These are phyloP conservation scores for Halictus rubicundus DNA, from an alignment of 1,140 invertebrate species.

Conservation along the genomic window DNA sequence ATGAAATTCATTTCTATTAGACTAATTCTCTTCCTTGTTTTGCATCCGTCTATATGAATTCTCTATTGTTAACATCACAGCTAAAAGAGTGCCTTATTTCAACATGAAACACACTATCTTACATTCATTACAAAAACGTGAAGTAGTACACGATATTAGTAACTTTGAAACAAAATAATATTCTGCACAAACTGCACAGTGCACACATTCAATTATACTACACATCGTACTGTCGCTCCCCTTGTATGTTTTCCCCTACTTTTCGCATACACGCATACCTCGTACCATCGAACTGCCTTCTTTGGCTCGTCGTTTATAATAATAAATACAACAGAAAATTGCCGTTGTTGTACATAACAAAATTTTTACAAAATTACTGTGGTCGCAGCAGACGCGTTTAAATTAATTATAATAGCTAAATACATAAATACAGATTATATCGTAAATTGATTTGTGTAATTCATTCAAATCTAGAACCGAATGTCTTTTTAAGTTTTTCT, in stretches of 20 bases:
- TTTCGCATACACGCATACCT: neutral
- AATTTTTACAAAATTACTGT: slow-evolving; percentile 11
- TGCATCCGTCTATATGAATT: slow-evolving; percentile 34
- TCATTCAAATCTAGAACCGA: neutral
- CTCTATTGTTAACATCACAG: slow-evolving; percentile 54
- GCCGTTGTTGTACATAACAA: neutral
- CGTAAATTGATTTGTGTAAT: neutral
- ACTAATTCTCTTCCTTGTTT: slow-evolving; percentile 17
- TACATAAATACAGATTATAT: slow-evolving; percentile 25
- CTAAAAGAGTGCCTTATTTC: slow-evolving; percentile 43
- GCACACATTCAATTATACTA: slow-evolving; percentile 22
- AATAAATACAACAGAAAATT: slow-evolving; percentile 22
- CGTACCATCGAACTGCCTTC: neutral
- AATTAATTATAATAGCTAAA: slow-evolving; percentile 9
- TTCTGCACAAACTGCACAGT: slow-evolving; percentile 29
- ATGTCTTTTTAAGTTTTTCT: neutral
- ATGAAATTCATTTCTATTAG: slow-evolving; percentile 39
- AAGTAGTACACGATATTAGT: slow-evolving; percentile 52
- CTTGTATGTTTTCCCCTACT: neutral
- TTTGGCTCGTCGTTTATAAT: neutral
- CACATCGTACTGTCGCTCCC: neutral
- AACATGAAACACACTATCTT: slow-evolving; percentile 46
- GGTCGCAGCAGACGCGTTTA: neutral
- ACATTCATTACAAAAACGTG: slow-evolving; percentile 50
- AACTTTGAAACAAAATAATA: slow-evolving; percentile 31